Evolutionary conservation across 30 jellyfish, hydroid and myxozoan genomes (phyloP), one percentile per base, ranked within the genome.

Genomic region (Hydractinia echinata): DNA sequence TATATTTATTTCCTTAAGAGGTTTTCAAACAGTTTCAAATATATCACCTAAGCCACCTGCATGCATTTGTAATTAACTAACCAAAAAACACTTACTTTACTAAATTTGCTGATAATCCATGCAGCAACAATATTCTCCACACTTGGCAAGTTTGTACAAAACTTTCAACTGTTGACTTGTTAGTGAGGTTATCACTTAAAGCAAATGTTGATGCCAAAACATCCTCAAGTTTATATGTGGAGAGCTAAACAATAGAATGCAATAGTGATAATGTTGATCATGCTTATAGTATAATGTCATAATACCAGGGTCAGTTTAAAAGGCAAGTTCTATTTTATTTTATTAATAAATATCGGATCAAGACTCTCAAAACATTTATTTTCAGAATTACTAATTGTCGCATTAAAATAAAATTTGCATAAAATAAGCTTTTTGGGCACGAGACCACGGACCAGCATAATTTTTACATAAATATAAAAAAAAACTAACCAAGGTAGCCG

Each of bases 401-500:
- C 44, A 2, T 30, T 30, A 30, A 30, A 30, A 30, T 30, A 30
- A 30, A 30, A 30, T 30, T 0, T 30, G 44, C 44, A n/a, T 30
- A 30, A 30, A 30, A 30, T 30, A 30, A 2, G 44, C 44, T 30
- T 30, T 30, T 30, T 30, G 44, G 44, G 44, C 44, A 30, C 1
- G 3, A 13, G n/a, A n/a, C n/a, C n/a, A n/a, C n/a, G n/a, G n/a
- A n/a, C n/a, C n/a, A n/a, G n/a, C n/a, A n/a, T n/a, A n/a, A n/a
- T n/a, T n/a, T n/a, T n/a, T n/a, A n/a, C 19, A 64, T 7, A 13
- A 64, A 64, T 7, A 9, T n/a, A 44, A 64, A 20, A 49, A 77
- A 30, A 7, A 44, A n/a, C 95, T 50, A 81, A 92, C 98, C 95
- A 87, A 16, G 54, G 54, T 84, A 4, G 82, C 55, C 5, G 96